These are phyloP conservation scores for Romanomermis culicivorax DNA, from an alignment of 2,888 invertebrate genomes.

Conservation along the genomic window DNA sequence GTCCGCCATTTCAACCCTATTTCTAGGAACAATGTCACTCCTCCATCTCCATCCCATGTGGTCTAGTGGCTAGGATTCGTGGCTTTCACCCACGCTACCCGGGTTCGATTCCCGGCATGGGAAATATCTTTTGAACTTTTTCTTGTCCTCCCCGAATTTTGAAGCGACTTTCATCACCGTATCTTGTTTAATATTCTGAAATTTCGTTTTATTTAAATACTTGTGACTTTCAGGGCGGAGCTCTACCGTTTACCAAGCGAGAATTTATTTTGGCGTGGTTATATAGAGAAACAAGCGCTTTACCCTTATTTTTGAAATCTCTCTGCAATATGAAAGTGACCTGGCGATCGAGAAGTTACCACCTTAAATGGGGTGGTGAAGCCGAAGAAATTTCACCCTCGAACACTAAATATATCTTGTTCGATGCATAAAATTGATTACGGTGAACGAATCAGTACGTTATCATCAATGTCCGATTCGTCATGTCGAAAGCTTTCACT, in stretches of 20 bases:
- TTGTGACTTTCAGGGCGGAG: conserved; percentile 58
- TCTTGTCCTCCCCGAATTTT: too few relatives aligned
- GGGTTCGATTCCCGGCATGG: conserved; percentile 25
- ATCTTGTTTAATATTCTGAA: too few relatives aligned
- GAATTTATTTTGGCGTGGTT: conserved; percentile 86
- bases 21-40: too few relatives aligned
- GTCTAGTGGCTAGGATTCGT: conserved; percentile 24
- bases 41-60: too few relatives aligned
- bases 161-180: too few relatives aligned
- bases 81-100: conserved; percentile 24
- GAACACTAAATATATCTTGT: not conserved
- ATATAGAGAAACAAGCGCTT: conserved; percentile 69
- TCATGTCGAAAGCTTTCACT: too few relatives aligned
- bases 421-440: not conserved
- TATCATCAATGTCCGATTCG: too few relatives aligned
- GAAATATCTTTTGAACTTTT: too few relatives aligned
- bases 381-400: conserved; percentile 33
- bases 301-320: conserved; percentile 65
- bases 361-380: conserved; percentile 79
- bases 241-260: conserved; percentile 75
- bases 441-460: too few relatives aligned
- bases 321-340: conserved; percentile 57
- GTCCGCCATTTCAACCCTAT: too few relatives aligned
- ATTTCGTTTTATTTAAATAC: too few relatives aligned
- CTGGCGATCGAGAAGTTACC: conserved; percentile 77